Evolutionary conservation across 2,113 vertebrate species (phyloP).

Genomic region (Fulica atra): DNA sequence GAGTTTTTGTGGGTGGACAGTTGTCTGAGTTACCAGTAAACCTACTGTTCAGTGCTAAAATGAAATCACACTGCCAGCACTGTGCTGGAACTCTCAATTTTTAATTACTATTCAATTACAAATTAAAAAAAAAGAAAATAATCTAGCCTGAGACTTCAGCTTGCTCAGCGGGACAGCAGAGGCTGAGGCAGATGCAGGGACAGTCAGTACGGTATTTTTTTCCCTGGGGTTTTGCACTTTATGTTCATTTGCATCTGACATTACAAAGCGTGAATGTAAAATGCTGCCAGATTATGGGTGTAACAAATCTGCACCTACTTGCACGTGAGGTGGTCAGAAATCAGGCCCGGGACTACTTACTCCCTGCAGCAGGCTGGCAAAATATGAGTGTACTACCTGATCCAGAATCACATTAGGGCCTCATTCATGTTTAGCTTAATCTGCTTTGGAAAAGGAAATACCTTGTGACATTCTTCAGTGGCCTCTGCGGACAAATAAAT

Average conservation of each 20-base stretch:
- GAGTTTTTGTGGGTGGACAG: neutral
- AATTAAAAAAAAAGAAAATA: neutral
- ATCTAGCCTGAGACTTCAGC: neutral
- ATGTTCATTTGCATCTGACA: neutral
- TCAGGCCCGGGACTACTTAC: neutral
- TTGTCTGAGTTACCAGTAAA: neutral
- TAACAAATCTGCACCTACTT: constrained; percentile 1
- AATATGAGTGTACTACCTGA: neutral
- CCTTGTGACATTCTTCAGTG: constrained; percentile 40
- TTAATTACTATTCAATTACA: neutral
- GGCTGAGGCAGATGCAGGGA: neutral
- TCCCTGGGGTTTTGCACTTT: neutral
- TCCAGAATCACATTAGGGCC: neutral
- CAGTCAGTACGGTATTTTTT: neutral
- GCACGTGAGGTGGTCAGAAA: neutral
- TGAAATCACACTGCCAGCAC: neutral
- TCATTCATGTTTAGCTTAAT: neutral
- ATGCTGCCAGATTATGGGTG: constrained; percentile 9
- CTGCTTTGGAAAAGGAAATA: constrained; percentile 38
- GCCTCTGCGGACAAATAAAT: constrained; percentile 41
- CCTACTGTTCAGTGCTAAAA: neutral
- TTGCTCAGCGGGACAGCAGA: neutral
- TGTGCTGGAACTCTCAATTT: neutral
- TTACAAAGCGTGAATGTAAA: neutral
- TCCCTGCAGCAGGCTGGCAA: neutral